Conservation (phyloP, 2,888 invertebrate genomes). For the Drosophila percnosoma region DNA sequence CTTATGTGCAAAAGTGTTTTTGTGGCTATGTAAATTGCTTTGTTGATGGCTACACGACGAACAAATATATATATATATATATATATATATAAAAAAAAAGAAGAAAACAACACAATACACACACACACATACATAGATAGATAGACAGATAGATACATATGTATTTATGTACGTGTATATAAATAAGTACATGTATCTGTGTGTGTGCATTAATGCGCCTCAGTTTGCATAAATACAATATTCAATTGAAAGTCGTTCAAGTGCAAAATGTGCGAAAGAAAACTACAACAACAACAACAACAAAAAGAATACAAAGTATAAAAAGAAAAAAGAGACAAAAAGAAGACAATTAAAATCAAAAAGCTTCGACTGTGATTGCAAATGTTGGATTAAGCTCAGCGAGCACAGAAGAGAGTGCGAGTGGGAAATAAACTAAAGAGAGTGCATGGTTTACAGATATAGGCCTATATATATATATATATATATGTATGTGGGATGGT, state of each 20-base stretch:
- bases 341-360: constrained; percentile 49
- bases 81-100: neutral
- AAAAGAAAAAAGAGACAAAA: constrained; percentile 5
- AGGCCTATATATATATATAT: constrained; percentile 1
- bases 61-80: constrained; percentile 11
- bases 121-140: neutral
- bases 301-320: constrained; percentile 14
- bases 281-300: constrained; percentile 27
- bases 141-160: constrained; percentile 9
- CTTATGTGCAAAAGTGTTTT: neutral
- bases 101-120: neutral
- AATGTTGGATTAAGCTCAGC: constrained; percentile 48
- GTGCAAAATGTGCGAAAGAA: constrained; percentile 66
- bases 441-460: neutral
- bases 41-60: constrained; percentile 57
- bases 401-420: neutral
- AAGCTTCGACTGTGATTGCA: constrained; percentile 49
- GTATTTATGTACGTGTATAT: neutral
- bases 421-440: neutral
- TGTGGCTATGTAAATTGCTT: constrained; percentile 59
- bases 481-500: neutral
- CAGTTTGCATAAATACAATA: constrained; percentile 70
- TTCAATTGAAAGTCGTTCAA: constrained; percentile 77
- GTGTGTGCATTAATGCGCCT: constrained; percentile 17
- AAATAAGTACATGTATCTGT: neutral